Conservation (phyloP, 1,140 invertebrate species). For the Drosophila setifemur region DNA sequence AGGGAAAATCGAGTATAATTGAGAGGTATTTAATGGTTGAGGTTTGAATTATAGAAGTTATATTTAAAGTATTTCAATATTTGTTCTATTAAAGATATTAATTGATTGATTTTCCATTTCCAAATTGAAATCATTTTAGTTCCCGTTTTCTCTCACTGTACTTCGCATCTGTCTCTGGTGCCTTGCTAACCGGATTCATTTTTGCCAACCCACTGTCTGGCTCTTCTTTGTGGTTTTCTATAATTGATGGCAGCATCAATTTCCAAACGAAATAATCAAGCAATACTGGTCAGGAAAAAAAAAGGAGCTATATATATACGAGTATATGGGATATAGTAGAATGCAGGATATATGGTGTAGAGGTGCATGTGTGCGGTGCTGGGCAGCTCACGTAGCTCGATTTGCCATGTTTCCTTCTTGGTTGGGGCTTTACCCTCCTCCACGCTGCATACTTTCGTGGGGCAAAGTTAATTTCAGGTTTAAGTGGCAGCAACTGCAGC, state of each 20-base stretch:
- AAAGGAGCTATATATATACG: not conserved
- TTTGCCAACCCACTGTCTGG: constrained; percentile 14
- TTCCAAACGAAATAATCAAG: constrained; percentile 77
- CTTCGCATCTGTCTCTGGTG: not conserved
- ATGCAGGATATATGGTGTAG: constrained; percentile 8
- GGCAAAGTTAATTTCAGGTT: constrained; percentile 73
- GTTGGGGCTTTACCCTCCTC: constrained; percentile 10
- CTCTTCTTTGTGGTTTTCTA: constrained; percentile 40
- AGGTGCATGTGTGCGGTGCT: constrained; percentile 8
- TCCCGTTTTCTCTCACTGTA: constrained; percentile 19
- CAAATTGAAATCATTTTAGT: too few relatives aligned
- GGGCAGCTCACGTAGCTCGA: constrained; percentile 24
- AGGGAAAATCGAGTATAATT: too few relatives aligned
- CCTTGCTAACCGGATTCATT: constrained; percentile 54
- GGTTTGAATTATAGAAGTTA: too few relatives aligned
- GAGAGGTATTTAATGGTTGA: too few relatives aligned
- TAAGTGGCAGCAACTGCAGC: constrained; percentile 56
- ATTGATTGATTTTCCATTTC: too few relatives aligned
- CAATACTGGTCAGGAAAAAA: constrained; percentile 30
- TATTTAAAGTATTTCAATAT: too few relatives aligned
- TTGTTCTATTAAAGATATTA: too few relatives aligned
- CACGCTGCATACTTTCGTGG: constrained; percentile 57
- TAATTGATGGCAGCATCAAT: constrained; percentile 78
- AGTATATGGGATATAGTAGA: constrained; percentile 2
- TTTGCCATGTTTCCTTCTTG: constrained; percentile 28